phyloP scores from a whole-genome alignment of 2,797 vertebrate species.

The Centroberyx gerrardi region DNA sequence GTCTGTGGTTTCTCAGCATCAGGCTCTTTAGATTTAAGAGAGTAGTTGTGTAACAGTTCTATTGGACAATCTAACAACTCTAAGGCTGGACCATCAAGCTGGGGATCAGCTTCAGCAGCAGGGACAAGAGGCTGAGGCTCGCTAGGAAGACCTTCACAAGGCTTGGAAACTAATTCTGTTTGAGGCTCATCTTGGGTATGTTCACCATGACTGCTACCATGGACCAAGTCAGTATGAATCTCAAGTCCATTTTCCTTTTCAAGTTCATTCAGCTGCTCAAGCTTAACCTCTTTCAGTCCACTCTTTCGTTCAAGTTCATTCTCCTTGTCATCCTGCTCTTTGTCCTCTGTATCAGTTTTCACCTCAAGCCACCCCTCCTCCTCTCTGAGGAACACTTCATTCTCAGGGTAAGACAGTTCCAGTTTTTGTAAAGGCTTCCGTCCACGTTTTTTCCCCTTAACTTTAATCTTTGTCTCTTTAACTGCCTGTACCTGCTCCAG shows the following conservation, averaged over 20 bases:
- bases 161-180: neutral
- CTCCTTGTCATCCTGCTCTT: conserved; percentile 27
- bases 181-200: conserved; percentile 21
- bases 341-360: conserved; percentile 25
- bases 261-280: conserved; percentile 20
- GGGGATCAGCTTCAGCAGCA: conserved; percentile 54
- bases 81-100: conserved; percentile 68
- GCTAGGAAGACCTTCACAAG: conserved; percentile 10
- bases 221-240: conserved; percentile 9
- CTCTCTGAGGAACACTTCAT: conserved; percentile 73
- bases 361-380: conserved; percentile 41
- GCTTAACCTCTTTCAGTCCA: conserved; percentile 10
- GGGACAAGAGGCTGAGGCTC: conserved; percentile 18
- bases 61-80: conserved; percentile 64
- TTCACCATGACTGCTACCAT: neutral
- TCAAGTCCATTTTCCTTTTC: conserved; percentile 39
- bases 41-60: conserved; percentile 77
- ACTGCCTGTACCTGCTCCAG: conserved; percentile 59
- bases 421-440: conserved; percentile 71
- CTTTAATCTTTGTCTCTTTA: conserved; percentile 56
- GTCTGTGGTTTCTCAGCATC: conserved; percentile 44
- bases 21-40: conserved; percentile 50
- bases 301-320: conserved; percentile 26
- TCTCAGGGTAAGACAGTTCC: conserved; percentile 85
- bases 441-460: conserved; percentile 67